Evolutionary conservation across 1,140 invertebrate species (phyloP).

Genomic region (Calliphora vicina): DNA sequence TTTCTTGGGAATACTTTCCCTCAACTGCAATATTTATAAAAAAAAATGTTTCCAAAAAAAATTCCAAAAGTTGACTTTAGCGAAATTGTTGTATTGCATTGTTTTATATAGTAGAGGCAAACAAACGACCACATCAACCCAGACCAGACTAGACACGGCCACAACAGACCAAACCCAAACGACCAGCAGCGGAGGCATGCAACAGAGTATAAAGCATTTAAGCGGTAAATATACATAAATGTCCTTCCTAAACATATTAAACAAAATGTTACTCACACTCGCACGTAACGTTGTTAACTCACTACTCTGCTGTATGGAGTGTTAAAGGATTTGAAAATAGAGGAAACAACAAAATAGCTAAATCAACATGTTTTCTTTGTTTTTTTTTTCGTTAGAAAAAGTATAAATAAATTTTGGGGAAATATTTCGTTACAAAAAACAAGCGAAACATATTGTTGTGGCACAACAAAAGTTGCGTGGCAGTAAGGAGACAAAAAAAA

Average conservation of each 20-base stretch:
- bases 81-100: not conserved
- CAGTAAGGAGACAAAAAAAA: too few species aligned
- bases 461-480: not conserved
- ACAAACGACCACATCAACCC: not conserved
- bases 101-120: not conserved
- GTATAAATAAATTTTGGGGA: not conserved
- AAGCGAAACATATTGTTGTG: not conserved
- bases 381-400: not conserved
- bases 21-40: not conserved
- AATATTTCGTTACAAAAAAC: not conserved
- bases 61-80: not conserved
- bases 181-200: not conserved
- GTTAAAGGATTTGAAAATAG: conserved; percentile 23
- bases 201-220: conserved; percentile 31
- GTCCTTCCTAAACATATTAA: conserved; percentile 27
- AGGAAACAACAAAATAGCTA: not conserved
- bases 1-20: not conserved
- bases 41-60: not conserved
- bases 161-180: not conserved
- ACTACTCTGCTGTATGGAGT: not conserved
- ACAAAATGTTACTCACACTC: not conserved
- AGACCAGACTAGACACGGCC: not conserved
- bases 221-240: conserved; percentile 25
- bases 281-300: not conserved
- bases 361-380: not conserved